Conservation (phyloP, 2,888 invertebrate genomes). For the Caenorhabditis uteleia region DNA sequence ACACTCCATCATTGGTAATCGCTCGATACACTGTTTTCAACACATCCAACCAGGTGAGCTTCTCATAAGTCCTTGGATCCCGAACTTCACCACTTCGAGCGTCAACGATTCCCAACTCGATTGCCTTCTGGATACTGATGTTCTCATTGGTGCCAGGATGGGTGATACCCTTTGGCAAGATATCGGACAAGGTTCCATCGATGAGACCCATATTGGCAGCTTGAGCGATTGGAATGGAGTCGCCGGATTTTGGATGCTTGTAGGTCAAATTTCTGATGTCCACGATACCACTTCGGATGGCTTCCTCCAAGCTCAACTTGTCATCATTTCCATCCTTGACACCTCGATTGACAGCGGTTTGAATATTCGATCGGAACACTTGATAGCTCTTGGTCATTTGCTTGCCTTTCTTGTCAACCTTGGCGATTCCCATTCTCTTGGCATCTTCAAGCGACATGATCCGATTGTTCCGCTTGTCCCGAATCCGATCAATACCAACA, state of each 20-base stretch:
- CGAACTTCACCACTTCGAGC: slow-evolving; percentile 81
- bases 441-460: slow-evolving; percentile 69
- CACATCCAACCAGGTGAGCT: slow-evolving; percentile 68
- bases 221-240: slow-evolving; percentile 52
- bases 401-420: slow-evolving; percentile 70
- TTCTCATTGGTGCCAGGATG: slow-evolving; percentile 68
- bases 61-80: slow-evolving; percentile 77
- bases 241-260: slow-evolving; percentile 58
- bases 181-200: slow-evolving; percentile 69
- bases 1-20: slow-evolving; percentile 67
- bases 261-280: slow-evolving; percentile 72
- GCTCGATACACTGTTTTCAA: slow-evolving; percentile 67
- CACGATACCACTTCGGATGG: slow-evolving; percentile 81
- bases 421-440: slow-evolving; percentile 68
- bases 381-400: slow-evolving; percentile 68
- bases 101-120: slow-evolving; percentile 85
- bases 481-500: slow-evolving; percentile 69
- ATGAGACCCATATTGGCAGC: slow-evolving; percentile 69
- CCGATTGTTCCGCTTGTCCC: slow-evolving; percentile 66
- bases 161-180: slow-evolving; percentile 66
- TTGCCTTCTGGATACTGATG: slow-evolving; percentile 72
- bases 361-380: slow-evolving; percentile 68
- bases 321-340: slow-evolving; percentile 79
- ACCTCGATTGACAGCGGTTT: slow-evolving; percentile 78
- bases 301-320: slow-evolving; percentile 83